These are phyloP conservation scores for Megalonaias nervosa DNA, from an alignment of 1,140 invertebrate genomes.

Conservation along the genomic window DNA sequence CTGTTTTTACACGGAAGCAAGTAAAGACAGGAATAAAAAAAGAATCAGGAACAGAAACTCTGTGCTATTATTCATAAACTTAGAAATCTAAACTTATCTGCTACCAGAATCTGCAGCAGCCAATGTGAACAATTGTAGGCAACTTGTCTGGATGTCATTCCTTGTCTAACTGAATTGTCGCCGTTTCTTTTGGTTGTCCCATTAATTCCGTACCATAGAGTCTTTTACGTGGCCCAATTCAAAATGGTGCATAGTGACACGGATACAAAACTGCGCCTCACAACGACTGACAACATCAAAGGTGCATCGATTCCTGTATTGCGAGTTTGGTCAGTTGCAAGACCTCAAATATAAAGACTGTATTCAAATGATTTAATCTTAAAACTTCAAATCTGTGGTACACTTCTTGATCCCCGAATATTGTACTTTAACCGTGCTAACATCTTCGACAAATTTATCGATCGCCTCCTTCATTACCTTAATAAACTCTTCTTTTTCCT, in stretches of 20 bases:
- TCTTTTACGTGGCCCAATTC: not conserved
- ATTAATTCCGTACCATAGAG: not conserved
- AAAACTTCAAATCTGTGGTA: not conserved
- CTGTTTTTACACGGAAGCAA: too few relatives aligned
- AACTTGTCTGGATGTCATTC: not conserved
- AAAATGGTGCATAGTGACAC: not conserved
- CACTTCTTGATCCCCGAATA: slow-evolving; percentile 15
- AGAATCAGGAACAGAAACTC: too few relatives aligned
- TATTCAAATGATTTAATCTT: not conserved
- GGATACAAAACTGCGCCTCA: not conserved
- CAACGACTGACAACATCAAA: not conserved
- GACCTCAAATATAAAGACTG: not conserved
- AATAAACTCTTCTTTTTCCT: slow-evolving; percentile 13
- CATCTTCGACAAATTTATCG: slow-evolving; percentile 21
- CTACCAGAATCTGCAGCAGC: not conserved
- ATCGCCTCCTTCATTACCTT: not conserved
- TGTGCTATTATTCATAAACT: too few relatives aligned
- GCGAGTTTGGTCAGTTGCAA: not conserved
- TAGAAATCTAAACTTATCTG: too few relatives aligned
- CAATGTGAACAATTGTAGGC: not conserved
- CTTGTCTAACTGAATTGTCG: not conserved
- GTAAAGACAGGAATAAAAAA: too few relatives aligned
- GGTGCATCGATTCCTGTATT: not conserved
- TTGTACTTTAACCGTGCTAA: slow-evolving; percentile 11
- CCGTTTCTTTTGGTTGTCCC: not conserved